Evolutionary conservation across 2,797 vertebrate genomes (phyloP).

Genomic region (Sylvia borin): DNA sequence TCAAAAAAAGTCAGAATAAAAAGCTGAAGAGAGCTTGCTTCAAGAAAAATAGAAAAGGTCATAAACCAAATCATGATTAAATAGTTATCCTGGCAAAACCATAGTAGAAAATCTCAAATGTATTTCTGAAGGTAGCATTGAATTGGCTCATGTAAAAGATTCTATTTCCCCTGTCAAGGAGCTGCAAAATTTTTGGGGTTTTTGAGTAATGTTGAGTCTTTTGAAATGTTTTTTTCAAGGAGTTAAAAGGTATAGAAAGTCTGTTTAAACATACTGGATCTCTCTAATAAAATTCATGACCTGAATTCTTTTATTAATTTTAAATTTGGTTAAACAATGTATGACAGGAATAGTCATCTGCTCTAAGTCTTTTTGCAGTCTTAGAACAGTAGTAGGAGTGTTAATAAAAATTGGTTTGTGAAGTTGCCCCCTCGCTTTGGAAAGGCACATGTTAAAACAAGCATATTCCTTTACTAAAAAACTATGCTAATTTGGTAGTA

Average conservation of each 20-base stretch:
- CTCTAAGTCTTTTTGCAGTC: conserved; percentile 3
- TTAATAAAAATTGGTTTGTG: conserved; percentile 65
- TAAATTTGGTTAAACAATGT: conserved; percentile 29
- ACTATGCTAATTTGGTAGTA: conserved; percentile 78
- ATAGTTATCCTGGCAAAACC: neutral
- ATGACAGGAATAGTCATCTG: conserved; percentile 45
- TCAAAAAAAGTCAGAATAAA: neutral
- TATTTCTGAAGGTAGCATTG: neutral
- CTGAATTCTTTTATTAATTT: conserved; percentile 28
- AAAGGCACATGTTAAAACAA: conserved; percentile 77
- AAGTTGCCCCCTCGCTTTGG: conserved; percentile 73
- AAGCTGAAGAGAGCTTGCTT: neutral
- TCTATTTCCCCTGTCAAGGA: neutral
- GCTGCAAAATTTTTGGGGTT: neutral
- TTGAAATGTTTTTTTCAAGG: conserved; percentile 18
- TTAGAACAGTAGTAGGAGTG: conserved; percentile 51
- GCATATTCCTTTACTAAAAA: conserved; percentile 74
- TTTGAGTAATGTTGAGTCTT: conserved; percentile 12
- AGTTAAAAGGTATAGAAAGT: conserved; percentile 56
- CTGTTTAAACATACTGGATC: conserved; percentile 39
- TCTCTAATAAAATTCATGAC: conserved; percentile 32
- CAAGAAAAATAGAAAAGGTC: neutral
- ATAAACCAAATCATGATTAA: neutral
- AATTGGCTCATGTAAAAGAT: neutral
- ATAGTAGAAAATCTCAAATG: neutral